A percentile compares a stretch with the other conserved stretches of the same genome.
These are phyloP conservation scores for Xenus cinereus DNA, from an alignment of 2,113 vertebrate genomes.

Conservation along the genomic window DNA sequence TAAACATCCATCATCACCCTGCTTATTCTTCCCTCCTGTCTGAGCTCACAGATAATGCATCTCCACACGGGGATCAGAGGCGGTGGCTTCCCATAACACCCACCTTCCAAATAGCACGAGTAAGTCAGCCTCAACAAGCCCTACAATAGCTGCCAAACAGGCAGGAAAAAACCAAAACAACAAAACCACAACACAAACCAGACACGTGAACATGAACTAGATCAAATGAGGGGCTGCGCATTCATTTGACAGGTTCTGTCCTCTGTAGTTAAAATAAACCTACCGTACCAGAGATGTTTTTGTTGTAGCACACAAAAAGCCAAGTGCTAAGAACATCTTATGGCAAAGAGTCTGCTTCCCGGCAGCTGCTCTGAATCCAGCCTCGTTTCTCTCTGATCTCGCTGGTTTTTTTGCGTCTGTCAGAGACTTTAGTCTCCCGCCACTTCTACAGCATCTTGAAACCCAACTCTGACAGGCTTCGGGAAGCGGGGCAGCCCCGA, in stretches of 20 bases:
- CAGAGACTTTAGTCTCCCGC: slow-evolving; percentile 25
- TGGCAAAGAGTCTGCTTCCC: slow-evolving; percentile 5
- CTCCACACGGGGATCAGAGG: neutral
- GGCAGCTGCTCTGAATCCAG: slow-evolving; percentile 29
- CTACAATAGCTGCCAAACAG: neutral
- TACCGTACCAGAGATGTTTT: neutral
- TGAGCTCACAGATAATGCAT: neutral
- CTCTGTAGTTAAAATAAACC: slow-evolving; percentile 36
- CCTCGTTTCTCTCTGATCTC: slow-evolving; percentile 40
- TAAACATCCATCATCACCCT: neutral
- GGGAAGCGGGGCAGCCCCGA: neutral
- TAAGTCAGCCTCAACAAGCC: neutral
- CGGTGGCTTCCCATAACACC: neutral
- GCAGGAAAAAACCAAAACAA: neutral
- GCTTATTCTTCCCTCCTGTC: neutral
- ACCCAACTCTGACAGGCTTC: neutral
- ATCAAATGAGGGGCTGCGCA: neutral
- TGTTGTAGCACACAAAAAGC: neutral
- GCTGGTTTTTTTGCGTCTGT: slow-evolving; percentile 3
- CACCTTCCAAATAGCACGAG: neutral
- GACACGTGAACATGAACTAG: neutral
- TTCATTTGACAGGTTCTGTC: slow-evolving; percentile 40
- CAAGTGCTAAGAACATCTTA: slow-evolving; percentile 11
- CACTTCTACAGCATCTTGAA: neutral
- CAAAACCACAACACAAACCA: neutral